phyloP scores from a whole-genome alignment of 2,797 vertebrate species.

The Epinephelus awoara region DNA sequence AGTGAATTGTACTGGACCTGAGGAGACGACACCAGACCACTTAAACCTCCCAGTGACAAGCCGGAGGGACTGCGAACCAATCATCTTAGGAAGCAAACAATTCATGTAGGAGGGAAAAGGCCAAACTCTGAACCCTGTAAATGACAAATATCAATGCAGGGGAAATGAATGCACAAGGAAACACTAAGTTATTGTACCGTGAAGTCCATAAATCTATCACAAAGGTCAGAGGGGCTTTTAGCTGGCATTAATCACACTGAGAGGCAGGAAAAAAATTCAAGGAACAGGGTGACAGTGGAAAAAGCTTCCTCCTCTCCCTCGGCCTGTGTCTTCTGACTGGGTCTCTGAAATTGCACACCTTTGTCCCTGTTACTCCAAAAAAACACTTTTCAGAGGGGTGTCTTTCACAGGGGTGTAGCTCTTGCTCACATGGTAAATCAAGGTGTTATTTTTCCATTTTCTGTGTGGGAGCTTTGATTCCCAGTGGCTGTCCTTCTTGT shows the following conservation, averaged over 20 bases:
- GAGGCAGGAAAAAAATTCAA: constrained; percentile 66
- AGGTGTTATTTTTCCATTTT: constrained; percentile 71
- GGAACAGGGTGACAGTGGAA: constrained; percentile 44
- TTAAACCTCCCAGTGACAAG: constrained; percentile 26
- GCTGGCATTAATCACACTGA: constrained; percentile 82
- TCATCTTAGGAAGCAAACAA: constrained; percentile 65
- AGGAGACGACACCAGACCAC: constrained; percentile 29
- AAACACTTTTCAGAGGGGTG: constrained; percentile 55
- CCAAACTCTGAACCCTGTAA: constrained; percentile 65
- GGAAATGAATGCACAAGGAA: constrained; percentile 76
- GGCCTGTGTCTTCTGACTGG: constrained; percentile 29
- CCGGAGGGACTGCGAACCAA: constrained; percentile 55
- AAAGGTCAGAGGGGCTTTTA: constrained; percentile 79
- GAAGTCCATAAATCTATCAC: constrained; percentile 86
- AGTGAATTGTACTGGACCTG: constrained; percentile 25
- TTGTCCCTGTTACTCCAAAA: constrained; percentile 59
- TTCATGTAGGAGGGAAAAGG: constrained; percentile 56
- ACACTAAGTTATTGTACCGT: constrained; percentile 79
- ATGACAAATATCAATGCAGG: constrained; percentile 81
- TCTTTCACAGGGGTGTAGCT: constrained; percentile 56
- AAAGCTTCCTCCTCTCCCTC: constrained; percentile 40
- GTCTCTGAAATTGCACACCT: constrained; percentile 74
- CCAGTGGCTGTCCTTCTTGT: constrained; percentile 30
- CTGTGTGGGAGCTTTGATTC: constrained; percentile 49
- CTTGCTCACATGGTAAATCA: constrained; percentile 58